phyloP scores from a whole-genome alignment of 2,888 invertebrate genomes.

The Iselma pallidipennis region DNA sequence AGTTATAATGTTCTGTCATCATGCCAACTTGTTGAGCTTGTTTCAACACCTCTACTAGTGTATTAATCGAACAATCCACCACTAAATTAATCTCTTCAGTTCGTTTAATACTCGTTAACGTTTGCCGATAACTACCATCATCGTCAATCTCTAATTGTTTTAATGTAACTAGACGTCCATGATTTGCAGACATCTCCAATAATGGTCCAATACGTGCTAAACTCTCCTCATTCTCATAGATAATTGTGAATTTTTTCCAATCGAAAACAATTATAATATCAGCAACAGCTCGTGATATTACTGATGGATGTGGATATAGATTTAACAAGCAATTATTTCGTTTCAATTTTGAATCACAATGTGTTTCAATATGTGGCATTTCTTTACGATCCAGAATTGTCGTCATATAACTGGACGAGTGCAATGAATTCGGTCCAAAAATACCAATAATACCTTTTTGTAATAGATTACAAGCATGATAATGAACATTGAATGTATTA shows the following conservation, averaged over 20 bases:
- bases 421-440: constrained; percentile 30
- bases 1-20: constrained; percentile 77
- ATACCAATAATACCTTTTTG: constrained; percentile 24
- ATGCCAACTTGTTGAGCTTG: constrained; percentile 88
- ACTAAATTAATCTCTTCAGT: constrained; percentile 72
- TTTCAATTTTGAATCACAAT: constrained; percentile 29
- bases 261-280: constrained; percentile 71
- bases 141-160: constrained; percentile 67
- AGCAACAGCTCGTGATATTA: constrained; percentile 61
- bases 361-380: constrained; percentile 44
- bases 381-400: constrained; percentile 26
- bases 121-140: constrained; percentile 67
- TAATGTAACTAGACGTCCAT: constrained; percentile 57
- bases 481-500: constrained; percentile 32
- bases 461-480: constrained; percentile 25
- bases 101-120: constrained; percentile 72
- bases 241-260: constrained; percentile 81
- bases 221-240: constrained; percentile 76
- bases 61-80: constrained; percentile 71
- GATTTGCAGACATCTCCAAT: constrained; percentile 67
- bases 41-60: constrained; percentile 61
- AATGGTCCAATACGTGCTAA: constrained; percentile 73
- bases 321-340: constrained; percentile 33
- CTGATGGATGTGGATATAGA: constrained; percentile 27
- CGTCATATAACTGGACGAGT: constrained; percentile 26